These are phyloP conservation scores for Sycophila sp. DNA, from an alignment of 1,140 invertebrate species.

Conservation along the genomic window DNA sequence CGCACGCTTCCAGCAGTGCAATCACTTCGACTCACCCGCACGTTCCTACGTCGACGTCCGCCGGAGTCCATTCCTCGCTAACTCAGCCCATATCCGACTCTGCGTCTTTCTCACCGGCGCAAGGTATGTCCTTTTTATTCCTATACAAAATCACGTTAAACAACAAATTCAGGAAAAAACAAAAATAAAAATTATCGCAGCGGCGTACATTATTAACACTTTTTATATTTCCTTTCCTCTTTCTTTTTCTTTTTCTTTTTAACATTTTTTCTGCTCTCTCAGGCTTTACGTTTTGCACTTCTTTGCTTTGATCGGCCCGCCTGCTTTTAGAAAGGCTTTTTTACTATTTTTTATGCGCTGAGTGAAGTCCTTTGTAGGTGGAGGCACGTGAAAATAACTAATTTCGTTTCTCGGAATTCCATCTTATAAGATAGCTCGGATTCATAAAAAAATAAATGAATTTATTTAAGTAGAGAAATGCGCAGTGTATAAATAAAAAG, in stretches of 20 bases:
- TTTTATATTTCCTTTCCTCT: neutral
- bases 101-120: slow-evolving; percentile 11
- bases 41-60: neutral
- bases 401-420: too few relatives aligned
- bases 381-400: too few relatives aligned
- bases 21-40: neutral
- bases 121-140: slow-evolving; percentile 18
- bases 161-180: too few relatives aligned
- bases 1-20: neutral
- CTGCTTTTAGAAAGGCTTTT: neutral
- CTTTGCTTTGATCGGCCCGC: neutral
- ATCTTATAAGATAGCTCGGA: too few relatives aligned
- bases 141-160: too few relatives aligned
- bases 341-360: neutral
- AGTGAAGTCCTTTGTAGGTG: too few relatives aligned
- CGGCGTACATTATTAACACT: too few relatives aligned
- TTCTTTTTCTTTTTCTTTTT: neutral
- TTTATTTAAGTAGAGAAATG: too few relatives aligned
- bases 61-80: neutral
- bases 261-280: too few relatives aligned
- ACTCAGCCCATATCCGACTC: slow-evolving; percentile 12
- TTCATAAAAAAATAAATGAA: too few relatives aligned
- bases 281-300: neutral
- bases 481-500: neutral
- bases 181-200: too few relatives aligned